Base-by-base conservation (phyloP, 2,797 vertebrate species). In the Clarias fuscus region DNA sequence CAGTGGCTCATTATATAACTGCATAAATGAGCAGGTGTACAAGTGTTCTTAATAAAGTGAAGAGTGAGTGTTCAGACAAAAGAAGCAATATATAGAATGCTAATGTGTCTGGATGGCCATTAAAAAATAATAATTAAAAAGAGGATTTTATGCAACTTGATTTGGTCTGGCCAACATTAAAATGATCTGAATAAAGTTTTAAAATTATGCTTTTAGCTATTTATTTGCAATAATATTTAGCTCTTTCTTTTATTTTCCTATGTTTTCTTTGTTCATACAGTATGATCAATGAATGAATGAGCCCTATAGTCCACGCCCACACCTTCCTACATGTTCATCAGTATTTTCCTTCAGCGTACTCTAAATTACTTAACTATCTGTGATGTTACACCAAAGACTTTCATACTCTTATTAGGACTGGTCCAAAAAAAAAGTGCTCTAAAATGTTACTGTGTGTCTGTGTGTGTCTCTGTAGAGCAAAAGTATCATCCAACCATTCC, bases 401-500 rank as follows among this genome's bases (percentile, higher is more conserved):
- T 30, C 37, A 18, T 27, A 53, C 14, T 18, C 2, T 27, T 3
- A 81, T 27, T 27, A 5, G 27, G 15, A 37, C 75, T 17, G 30
- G 13, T 30, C 17, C 33, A 82, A 77, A 33, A 27, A 56, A 8
- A 77, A 65, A 81, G 40, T 24, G 33, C 40, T 24, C 24, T 27
- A 67, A 30, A 30, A 17, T 27, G 14, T 40, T 79, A 43, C 7
- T 40, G 61, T 64, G 22, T 11, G 56, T 33, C 17, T 59, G 27
- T 78, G 27, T 59, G 76, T 78, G 75, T 78, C 18, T 77, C 53
- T 78, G 73, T n/a, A 65, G 61, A 64, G 33, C 78, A 81, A 78
- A 37, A 18, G 62, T 15, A 67, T 68, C 10, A 67, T 67, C 53
- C 8, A 48, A 18, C 24, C n/a, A 48, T 65, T 27, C 62, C 48